Base-by-base conservation (phyloP, 2,797 vertebrate species). In the Esox masquinongy region DNA sequence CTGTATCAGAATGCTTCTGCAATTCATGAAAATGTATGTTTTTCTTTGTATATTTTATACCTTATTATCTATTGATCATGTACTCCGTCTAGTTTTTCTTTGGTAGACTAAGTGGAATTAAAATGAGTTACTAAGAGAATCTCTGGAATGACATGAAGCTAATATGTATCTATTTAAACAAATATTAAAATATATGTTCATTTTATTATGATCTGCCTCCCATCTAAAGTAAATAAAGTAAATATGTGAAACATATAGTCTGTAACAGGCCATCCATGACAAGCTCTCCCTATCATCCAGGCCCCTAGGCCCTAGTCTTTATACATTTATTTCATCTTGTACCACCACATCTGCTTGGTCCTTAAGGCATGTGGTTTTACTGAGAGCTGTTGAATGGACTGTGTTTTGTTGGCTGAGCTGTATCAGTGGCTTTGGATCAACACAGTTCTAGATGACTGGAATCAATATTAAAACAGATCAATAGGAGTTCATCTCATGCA, bases 301-400 rank as follows among this genome's bases (percentile, higher is more conserved):
- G 80, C 36, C 22, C 59, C 11, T 24, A 64, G 36, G 22, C 72
- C 63, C 22, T 24, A 24, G 56, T 12, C 11, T 24, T 61, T 24
- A 14, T 82, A 84, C 79, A 75, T 79, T 70, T 83, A 87, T 88
- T 85, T 89, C 74, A 86, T 85, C 80, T 78, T 64, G 49, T 67
- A 34, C 49, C 43, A 50, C n/a, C 1, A 1, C 39, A 82, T 66
- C 12, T 74, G 79, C 77, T 83, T 73, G 80, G 79, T 70, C 82
- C 84, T 82, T 66, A 36, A 53, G 81, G 70, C 75, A 6, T 26
- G 43, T 53, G 26, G 50, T 22, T 74, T 79, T 76, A 81, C 85
- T 47, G 79, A 71, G 5, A 74, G n/a, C 68, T 68, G 39, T 4
- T 82, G 75, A 81, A 79, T 74, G 73, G 74, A 4, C 63, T 61